These are phyloP conservation scores for Platypus cylindrus DNA, from an alignment of 2,888 invertebrate genomes.

Conservation along the genomic window DNA sequence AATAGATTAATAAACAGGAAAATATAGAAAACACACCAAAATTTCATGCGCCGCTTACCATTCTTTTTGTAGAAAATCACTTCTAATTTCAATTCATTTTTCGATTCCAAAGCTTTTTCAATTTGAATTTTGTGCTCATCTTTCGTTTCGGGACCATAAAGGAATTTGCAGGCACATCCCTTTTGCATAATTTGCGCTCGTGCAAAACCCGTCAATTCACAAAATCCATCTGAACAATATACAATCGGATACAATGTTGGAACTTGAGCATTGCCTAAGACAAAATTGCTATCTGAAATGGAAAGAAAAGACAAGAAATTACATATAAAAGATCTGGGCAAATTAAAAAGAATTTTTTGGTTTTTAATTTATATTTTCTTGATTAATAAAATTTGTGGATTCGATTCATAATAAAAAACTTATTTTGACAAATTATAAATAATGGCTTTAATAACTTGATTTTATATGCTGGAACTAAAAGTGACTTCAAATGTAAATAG, in stretches of 20 bases:
- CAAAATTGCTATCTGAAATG: constrained; percentile 86
- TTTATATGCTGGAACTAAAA: too few species aligned
- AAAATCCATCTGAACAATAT: constrained; percentile 93
- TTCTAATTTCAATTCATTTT: constrained; percentile 86
- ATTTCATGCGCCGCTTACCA: too few species aligned
- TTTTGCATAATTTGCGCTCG: constrained; percentile 96
- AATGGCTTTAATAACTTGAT: too few species aligned
- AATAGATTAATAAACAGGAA: too few species aligned
- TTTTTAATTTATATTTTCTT: too few species aligned
- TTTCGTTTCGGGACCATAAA: constrained; percentile 81
- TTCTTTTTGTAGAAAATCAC: constrained; percentile 91
- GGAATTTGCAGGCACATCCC: constrained; percentile 88
- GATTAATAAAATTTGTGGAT: too few species aligned
- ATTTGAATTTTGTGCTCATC: constrained; percentile 82
- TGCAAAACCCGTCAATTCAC: constrained; percentile 87
- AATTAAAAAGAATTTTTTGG: too few species aligned
- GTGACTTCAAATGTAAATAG: too few species aligned
- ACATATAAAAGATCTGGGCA: too few species aligned
- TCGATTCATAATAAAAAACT: too few species aligned
- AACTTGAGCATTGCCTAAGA: constrained; percentile 90
- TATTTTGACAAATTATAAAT: too few species aligned
- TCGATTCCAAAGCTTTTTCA: constrained; percentile 77
- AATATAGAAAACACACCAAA: too few species aligned
- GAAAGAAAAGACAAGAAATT: constrained; percentile 7
- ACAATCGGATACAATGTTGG: constrained; percentile 80